These are phyloP conservation scores for Brachycybe producta DNA, from an alignment of 2,888 invertebrate species.

Conservation along the genomic window DNA sequence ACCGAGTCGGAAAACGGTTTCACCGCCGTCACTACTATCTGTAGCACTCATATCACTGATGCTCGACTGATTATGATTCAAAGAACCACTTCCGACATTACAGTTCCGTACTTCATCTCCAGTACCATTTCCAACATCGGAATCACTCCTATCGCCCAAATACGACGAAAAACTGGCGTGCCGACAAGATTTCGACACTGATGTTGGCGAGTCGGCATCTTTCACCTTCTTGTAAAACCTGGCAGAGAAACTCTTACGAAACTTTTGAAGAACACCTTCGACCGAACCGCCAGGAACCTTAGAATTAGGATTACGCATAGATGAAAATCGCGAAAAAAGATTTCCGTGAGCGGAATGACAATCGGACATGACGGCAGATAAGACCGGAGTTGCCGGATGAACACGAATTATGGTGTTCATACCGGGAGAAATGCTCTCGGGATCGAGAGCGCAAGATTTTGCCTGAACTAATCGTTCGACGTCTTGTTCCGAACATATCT, in stretches of 20 bases:
- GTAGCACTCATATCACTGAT: slow-evolving; percentile 6
- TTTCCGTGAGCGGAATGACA: not conserved
- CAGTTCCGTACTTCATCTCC: not conserved
- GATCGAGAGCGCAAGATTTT: not conserved
- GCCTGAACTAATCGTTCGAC: slow-evolving; percentile 15
- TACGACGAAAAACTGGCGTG: slow-evolving; percentile 14
- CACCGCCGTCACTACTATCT: slow-evolving; percentile 4
- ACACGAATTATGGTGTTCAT: slow-evolving; percentile 12
- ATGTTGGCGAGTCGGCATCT: slow-evolving; percentile 26
- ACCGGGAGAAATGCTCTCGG: slow-evolving; percentile 12
- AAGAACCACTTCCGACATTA: not conserved
- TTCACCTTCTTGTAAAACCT: slow-evolving; percentile 43
- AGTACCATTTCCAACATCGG: not conserved
- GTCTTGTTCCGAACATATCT: slow-evolving; percentile 19
- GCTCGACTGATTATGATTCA: slow-evolving; percentile 3
- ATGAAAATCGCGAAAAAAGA: slow-evolving; percentile 18
- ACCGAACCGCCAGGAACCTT: not conserved
- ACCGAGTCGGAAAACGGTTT: slow-evolving; percentile 40
- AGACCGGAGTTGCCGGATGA: not conserved
- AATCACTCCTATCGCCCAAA: slow-evolving; percentile 4
- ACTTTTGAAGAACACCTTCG: slow-evolving; percentile 54
- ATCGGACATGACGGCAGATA: not conserved
- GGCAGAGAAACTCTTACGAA: slow-evolving; percentile 53
- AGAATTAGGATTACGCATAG: slow-evolving; percentile 14
- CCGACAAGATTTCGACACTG: slow-evolving; percentile 7